Percentiles rank a stretch among this genome's conserved stretches.
These are phyloP conservation scores for Rhogogaster chlorosoma DNA, from an alignment of 2,888 invertebrate species.

Conservation along the genomic window DNA sequence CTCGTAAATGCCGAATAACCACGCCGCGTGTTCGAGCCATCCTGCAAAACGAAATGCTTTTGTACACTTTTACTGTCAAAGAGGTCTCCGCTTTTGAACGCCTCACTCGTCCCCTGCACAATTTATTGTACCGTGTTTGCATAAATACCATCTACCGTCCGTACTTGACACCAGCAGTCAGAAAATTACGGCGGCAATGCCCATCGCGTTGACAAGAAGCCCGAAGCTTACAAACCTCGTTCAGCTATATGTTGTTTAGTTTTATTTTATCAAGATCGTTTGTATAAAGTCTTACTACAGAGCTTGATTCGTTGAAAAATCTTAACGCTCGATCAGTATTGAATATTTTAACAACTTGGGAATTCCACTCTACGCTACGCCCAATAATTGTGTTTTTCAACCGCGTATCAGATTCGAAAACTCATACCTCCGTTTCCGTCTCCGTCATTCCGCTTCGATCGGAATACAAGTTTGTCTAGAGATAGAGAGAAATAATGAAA, in stretches of 20 bases:
- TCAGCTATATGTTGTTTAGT: background rate
- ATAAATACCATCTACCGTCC: slow-evolving; percentile 33
- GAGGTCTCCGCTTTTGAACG: background rate
- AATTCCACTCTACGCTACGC: background rate
- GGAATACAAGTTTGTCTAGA: background rate
- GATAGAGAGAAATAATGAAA: slow-evolving; percentile 9
- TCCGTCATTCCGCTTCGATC: background rate
- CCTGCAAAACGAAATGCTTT: slow-evolving; percentile 46
- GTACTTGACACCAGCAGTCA: slow-evolving; percentile 33
- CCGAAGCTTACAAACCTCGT: background rate
- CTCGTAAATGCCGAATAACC: slow-evolving; percentile 58
- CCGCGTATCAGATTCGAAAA: background rate
- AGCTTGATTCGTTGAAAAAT: slow-evolving; percentile 13
- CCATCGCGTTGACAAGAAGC: slow-evolving; percentile 24
- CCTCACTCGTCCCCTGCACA: slow-evolving; percentile 1
- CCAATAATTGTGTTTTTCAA: slow-evolving; percentile 11
- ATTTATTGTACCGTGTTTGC: slow-evolving; percentile 25
- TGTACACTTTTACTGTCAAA: slow-evolving; percentile 33
- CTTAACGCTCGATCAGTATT: slow-evolving; percentile 22
- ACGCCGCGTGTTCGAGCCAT: slow-evolving; percentile 38
- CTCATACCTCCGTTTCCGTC: background rate
- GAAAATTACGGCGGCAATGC: slow-evolving; percentile 14
- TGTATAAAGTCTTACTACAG: background rate
- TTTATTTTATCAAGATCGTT: slow-evolving; percentile 1
- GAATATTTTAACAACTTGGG: slow-evolving; percentile 40